Evolutionary conservation across 2,113 vertebrate genomes (phyloP).

Genomic region (Chaetodon trifascialis): DNA sequence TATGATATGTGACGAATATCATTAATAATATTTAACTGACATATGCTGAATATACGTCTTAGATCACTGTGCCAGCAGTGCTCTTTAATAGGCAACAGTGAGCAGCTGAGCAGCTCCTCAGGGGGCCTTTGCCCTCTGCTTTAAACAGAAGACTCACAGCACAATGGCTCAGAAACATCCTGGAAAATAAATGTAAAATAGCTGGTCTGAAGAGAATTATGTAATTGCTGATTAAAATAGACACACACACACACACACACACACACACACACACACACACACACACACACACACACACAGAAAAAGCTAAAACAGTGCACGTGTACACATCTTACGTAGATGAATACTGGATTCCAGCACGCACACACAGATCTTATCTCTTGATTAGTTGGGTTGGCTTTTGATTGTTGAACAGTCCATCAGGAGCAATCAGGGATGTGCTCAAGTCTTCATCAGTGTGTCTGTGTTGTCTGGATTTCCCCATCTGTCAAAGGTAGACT

Average conservation of each 20-base stretch:
- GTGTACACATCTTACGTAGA: neutral
- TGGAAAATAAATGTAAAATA: slow-evolving; percentile 44
- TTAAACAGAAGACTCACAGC: slow-evolving; percentile 48
- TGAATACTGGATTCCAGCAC: neutral
- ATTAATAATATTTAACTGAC: neutral
- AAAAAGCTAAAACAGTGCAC: too few relatives aligned
- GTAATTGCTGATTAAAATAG: slow-evolving; percentile 40
- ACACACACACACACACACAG: neutral
- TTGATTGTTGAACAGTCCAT: neutral
- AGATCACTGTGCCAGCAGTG: slow-evolving; percentile 3
- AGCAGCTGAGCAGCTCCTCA: slow-evolving; percentile 57
- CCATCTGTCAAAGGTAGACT: too few relatives aligned
- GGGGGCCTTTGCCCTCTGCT: slow-evolving; percentile 52
- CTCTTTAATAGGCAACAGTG: slow-evolving; percentile 34
- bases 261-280: neutral
- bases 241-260: neutral
- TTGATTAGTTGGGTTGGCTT: neutral
- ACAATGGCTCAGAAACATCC: slow-evolving; percentile 30
- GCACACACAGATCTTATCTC: neutral
- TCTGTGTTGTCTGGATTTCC: neutral
- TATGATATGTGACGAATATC: neutral
- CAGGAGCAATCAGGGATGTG: neutral
- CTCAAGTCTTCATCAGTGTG: neutral
- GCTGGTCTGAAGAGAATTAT: slow-evolving; percentile 37
- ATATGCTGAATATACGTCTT: neutral